phyloP scores from a whole-genome alignment of 2,888 invertebrate genomes.

The Rhingia rostrata region DNA sequence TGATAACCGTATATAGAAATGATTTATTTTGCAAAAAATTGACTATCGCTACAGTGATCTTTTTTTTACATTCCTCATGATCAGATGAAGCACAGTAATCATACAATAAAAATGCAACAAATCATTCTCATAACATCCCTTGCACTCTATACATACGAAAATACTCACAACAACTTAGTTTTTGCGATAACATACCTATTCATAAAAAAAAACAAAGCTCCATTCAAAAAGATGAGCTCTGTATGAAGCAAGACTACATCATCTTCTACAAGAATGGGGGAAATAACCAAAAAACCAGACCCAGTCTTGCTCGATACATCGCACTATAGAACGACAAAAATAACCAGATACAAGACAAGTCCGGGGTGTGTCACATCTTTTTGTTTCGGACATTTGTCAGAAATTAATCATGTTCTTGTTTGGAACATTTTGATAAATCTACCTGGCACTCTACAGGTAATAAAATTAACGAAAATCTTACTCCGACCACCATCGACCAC shows the following conservation, averaged over 20 bases:
- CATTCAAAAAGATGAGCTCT: slow-evolving; percentile 31
- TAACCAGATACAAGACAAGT: slow-evolving; percentile 58
- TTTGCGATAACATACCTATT: slow-evolving; percentile 21
- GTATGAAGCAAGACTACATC: slow-evolving; percentile 53
- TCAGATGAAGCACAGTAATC: slow-evolving; percentile 6
- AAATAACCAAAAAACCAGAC: slow-evolving; percentile 19
- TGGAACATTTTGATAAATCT: slow-evolving; percentile 75
- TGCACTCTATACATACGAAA: neutral
- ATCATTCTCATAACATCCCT: slow-evolving; percentile 31
- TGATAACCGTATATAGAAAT: too few relatives aligned
- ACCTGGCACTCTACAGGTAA: slow-evolving; percentile 75
- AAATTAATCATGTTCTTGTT: slow-evolving; percentile 82
- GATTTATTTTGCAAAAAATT: too few relatives aligned
- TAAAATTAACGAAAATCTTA: slow-evolving; percentile 75
- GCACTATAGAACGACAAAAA: slow-evolving; percentile 35
- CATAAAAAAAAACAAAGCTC: slow-evolving; percentile 18
- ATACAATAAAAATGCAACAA: slow-evolving; percentile 39
- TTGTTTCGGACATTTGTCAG: slow-evolving; percentile 82
- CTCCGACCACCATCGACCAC: slow-evolving; percentile 69
- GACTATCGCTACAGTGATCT: neutral
- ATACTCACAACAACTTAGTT: slow-evolving; percentile 18
- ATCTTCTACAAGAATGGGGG: slow-evolving; percentile 4
- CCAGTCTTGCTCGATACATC: slow-evolving; percentile 43
- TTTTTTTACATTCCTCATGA: slow-evolving; percentile 5
- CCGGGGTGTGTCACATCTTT: slow-evolving; percentile 81